Evolutionary conservation across 2,888 invertebrate genomes (phyloP), one percentile per base, ranked within the genome.

Genomic region (Boloria selene): DNA sequence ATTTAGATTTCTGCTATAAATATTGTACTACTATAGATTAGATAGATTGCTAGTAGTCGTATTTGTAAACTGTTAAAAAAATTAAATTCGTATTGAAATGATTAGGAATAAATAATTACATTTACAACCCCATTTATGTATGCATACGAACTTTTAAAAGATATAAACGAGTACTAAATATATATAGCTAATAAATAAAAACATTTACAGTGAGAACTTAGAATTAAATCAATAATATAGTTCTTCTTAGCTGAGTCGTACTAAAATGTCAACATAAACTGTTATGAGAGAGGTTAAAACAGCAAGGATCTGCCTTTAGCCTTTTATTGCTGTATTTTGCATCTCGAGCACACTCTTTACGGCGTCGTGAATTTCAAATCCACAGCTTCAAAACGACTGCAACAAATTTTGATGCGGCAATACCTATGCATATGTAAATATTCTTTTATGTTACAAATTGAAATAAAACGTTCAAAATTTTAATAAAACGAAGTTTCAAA

Each of bases 221-320:
- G 16, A 44, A 53, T 14, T 26, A 16, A 7, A 6, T 10, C 53
- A 49, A 49, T 54, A 31, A 26, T 42, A 31, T 45, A 62, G 61
- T 65, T 61, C 52, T 44, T 56, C 55, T 61, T 56, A 47, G 50
- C 54, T 52, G 55, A 38, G 50, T 18, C 82, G 78, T 77, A 77
- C 85, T 81, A 84, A 84, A 86, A 81, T 83, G 84, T 85, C 81
- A 80, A 81, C 84, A 85, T 83, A 87, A 86, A 86, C 62, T 78
- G 82, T 84, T 85, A 85, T 83, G 84, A 86, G 84, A 82, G 82
- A 81, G 58, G 56, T 52, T 82, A 80, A 80, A 76, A 80, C 79
- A 79, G 75, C 81, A 79, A 77, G 78, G 80, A 80, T 75, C 77
- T 78, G 77, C 74, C 76, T 77, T 79, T 78, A 78, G 81, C 80